Percentiles rank a stretch among this genome's conserved stretches.
Conservation (phyloP, 1,140 invertebrate species). For the Drosophila eugracilis region DNA sequence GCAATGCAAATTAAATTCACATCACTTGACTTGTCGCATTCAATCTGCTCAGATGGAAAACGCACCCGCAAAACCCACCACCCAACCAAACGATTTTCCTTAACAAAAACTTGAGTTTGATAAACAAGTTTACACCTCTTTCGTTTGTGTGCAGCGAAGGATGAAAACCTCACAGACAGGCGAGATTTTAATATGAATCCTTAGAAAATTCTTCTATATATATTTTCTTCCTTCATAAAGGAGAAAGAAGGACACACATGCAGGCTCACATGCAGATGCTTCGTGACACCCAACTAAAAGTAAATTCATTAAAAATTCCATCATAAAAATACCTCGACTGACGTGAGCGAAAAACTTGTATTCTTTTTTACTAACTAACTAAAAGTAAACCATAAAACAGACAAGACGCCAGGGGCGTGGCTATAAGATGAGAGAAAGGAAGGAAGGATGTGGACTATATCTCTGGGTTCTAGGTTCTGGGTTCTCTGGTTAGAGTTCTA, state of each 20-base stretch:
- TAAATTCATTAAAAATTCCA: slow-evolving; percentile 83
- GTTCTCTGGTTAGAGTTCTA: neutral
- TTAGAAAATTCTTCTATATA: slow-evolving; percentile 23
- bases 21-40: slow-evolving; percentile 80
- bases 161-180: slow-evolving; percentile 31
- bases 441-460: slow-evolving; percentile 19
- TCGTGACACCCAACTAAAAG: slow-evolving; percentile 75
- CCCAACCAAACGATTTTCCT: slow-evolving; percentile 16
- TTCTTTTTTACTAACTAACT: slow-evolving; percentile 77
- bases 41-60: slow-evolving; percentile 67
- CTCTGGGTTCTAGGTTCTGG: slow-evolving; percentile 7
- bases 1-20: slow-evolving; percentile 79
- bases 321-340: slow-evolving; percentile 69
- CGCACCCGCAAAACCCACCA: too few species aligned
- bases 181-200: slow-evolving; percentile 43
- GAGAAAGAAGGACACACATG: slow-evolving; percentile 19
- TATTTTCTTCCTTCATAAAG: slow-evolving; percentile 9
- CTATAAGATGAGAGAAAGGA: slow-evolving; percentile 7
- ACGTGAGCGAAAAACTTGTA: slow-evolving; percentile 50
- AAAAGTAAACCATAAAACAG: slow-evolving; percentile 77
- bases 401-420: slow-evolving; percentile 18
- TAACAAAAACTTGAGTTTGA: slow-evolving; percentile 57
- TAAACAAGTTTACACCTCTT: slow-evolving; percentile 80
- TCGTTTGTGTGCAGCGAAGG: slow-evolving; percentile 62
- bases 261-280: slow-evolving; percentile 52